Percentiles rank a stretch among this genome's conserved stretches.
Conservation (phyloP, 1,140 invertebrate genomes). For the Rhyacophila brunnea region DNA sequence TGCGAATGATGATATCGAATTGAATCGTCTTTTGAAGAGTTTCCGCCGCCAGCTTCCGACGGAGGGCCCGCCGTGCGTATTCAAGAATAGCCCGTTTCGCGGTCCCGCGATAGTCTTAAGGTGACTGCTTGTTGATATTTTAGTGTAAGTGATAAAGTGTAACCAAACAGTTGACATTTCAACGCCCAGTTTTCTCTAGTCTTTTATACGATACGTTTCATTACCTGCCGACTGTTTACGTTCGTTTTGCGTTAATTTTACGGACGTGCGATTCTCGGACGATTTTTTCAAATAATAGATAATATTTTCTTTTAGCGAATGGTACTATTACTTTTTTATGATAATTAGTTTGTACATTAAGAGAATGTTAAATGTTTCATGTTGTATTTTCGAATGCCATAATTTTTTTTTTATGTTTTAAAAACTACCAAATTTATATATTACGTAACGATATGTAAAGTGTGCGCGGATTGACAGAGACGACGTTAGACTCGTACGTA, state of each 20-base stretch:
- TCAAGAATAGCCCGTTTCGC: too few relatives aligned
- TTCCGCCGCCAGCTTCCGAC: too few relatives aligned
- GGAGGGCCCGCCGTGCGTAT: too few relatives aligned
- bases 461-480: too few relatives aligned
- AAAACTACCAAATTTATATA: conserved; percentile 11
- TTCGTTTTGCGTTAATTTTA: conserved; percentile 1
- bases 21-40: too few relatives aligned
- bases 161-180: conserved; percentile 29
- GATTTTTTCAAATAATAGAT: conserved; percentile 1
- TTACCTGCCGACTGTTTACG: conserved; percentile 17
- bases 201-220: conserved; percentile 27
- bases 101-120: too few relatives aligned
- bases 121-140: conserved; percentile 28
- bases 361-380: conserved; percentile 8
- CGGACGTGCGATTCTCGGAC: not conserved
- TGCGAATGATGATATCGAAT: too few relatives aligned
- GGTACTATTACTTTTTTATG: conserved; percentile 2
- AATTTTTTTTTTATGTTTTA: conserved; percentile 6
- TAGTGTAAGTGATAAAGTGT: conserved; percentile 23
- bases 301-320: not conserved
- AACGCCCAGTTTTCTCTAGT: conserved; percentile 35
- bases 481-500: too few relatives aligned
- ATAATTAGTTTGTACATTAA: not conserved
- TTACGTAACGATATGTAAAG: conserved; percentile 13
- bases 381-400: conserved; percentile 14